Evolutionary conservation across 1,140 invertebrate genomes (phyloP), one percentile per base, ranked within the genome.

Genomic region (Neomicropteryx cornuta): DNA sequence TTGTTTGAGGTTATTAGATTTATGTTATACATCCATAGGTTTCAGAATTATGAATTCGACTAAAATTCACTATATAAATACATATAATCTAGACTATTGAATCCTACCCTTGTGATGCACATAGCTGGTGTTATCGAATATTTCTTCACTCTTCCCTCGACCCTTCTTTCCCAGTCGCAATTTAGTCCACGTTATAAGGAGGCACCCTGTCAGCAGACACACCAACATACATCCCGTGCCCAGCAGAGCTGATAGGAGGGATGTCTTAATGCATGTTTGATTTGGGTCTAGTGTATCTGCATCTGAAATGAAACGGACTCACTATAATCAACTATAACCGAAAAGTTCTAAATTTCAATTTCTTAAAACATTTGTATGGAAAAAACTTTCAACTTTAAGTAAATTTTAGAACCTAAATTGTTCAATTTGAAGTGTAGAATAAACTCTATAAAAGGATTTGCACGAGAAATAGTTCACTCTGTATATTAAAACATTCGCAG

Each of bases 261-360:
- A 79, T 3, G 81, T 81, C 57, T 78, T 77, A 43, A 89, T 61
- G 48, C 86, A 89, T 1, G 86, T 80, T 50, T 75, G 75, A 40
- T 73, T 68, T 0, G 70, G 60, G 46, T 71, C 71, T 35, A 48
- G 23, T 17, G 52, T 40, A 14, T 53, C 63, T 68, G 57, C 35
- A 45, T 54, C 19, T 40, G 41, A 44, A 29, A 41, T 32, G 43
- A 18, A 44, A 39, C 18, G 22, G 20, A 18, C 38, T 16, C 41
- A 34, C 22, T 10, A 39, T 31, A 35, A 31, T 34, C 22, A 31
- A 36, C 13, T 27, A n/a, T 23, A 33, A 17, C 4, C 19, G 8
- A 16, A 20, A 33, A 33, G 5, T 24, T 21, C 16, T 13, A 37
- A 20, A 36, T 4, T 8, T 13, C 27, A 22, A 36, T 40, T 3